Base-by-base conservation (phyloP, 2,113 vertebrate species). In the Pogona vitticeps region DNA sequence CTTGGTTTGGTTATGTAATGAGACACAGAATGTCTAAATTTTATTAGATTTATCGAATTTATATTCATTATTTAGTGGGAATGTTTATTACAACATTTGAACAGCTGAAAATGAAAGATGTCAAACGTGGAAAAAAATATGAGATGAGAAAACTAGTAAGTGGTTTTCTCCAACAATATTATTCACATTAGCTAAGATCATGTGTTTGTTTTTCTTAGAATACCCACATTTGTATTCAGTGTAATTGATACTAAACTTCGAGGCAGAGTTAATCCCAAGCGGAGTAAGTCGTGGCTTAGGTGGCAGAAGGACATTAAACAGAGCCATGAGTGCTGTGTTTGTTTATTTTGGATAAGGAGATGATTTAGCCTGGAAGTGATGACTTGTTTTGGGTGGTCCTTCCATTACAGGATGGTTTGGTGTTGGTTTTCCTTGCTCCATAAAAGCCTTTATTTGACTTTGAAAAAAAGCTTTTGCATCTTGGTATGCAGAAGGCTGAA, bases 341-440 rank as follows among this genome's bases (percentile, higher is more conserved):
- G 65, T 73, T 91, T 94, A 80, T 82, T 93, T 94, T 93, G 73
- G 82, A 61, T 92, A 90, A 78, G 84, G 86, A 93, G 89, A 73
- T 85, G 20, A 63, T 59, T 89, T 89, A 92, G 91, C 84, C 85
- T 80, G 61, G 28, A 84, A 83, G 90, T 93, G 85, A 86, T 93
- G 91, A 87, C 83, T 92, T 93, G 10, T 91, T 94, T 94, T 58
- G 93, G 88, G 82, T 90, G 88, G 86, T 93, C 92, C n/a, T 92
- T 63, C 93, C 88, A 89, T 92, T 96, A 94, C 78, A 94, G 63
- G 91, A 89, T 94, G 84, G 65, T 89, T 85, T 77, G 89, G 86
- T 92, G 61, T 88, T 94, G 94, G 63, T 88, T 94, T 80, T 84
- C 76, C 77, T 31, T 71, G 89, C 10, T 31, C 38, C 63, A 38